Evolutionary conservation across 2,113 vertebrate species (phyloP).

Genomic region (Pollachius pollachius): DNA sequence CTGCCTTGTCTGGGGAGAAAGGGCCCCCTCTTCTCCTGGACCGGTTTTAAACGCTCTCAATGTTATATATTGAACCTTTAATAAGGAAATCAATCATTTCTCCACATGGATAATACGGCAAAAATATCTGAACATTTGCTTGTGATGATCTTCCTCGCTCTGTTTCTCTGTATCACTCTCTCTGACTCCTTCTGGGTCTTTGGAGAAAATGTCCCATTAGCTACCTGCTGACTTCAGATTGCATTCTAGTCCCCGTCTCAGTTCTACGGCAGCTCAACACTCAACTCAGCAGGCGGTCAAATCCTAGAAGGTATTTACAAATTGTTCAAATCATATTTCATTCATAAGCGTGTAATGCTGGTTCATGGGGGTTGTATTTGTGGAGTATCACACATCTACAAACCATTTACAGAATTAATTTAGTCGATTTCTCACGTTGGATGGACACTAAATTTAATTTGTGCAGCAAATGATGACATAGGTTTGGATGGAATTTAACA

Average conservation of each 20-base stretch:
- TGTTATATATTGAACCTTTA: too few relatives aligned
- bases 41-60: too few relatives aligned
- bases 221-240: conserved; percentile 51
- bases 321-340: conserved; percentile 51
- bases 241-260: conserved; percentile 31
- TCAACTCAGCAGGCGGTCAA: conserved; percentile 44
- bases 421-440: conserved; percentile 39
- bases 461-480: background rate
- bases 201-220: conserved; percentile 54
- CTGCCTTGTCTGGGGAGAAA: too few relatives aligned
- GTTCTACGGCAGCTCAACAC: conserved; percentile 44
- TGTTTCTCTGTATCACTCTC: background rate
- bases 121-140: background rate
- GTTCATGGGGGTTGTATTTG: conserved; percentile 8
- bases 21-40: too few relatives aligned
- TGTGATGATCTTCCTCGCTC: background rate
- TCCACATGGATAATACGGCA: background rate
- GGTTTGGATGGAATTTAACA: conserved; percentile 13
- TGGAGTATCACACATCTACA: conserved; percentile 3
- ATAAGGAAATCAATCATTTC: too few relatives aligned
- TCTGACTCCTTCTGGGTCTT: background rate
- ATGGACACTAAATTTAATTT: conserved; percentile 76
- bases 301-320: conserved; percentile 51
- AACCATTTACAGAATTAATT: conserved; percentile 41
- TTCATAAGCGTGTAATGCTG: conserved; percentile 28